These are phyloP conservation scores for Tachina lurida DNA, from an alignment of 2,888 invertebrate genomes.

Conservation along the genomic window DNA sequence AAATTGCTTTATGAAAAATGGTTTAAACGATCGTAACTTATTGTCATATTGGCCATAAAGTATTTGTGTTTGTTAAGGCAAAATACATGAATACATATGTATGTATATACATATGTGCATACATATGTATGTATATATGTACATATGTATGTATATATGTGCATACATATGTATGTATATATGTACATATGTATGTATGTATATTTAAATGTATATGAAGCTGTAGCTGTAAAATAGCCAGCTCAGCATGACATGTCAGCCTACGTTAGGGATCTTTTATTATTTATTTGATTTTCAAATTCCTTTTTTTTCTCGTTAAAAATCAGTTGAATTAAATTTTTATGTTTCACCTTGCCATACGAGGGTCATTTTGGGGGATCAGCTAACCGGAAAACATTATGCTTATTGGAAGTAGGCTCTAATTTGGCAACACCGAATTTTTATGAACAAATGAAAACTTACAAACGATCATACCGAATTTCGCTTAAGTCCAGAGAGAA, in stretches of 20 bases:
- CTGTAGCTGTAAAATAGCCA: conserved; percentile 45
- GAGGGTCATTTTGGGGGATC: not conserved
- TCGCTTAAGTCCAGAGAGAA: too few species aligned
- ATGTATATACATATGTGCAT: too few species aligned
- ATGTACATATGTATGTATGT: not conserved
- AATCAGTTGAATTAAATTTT: conserved; percentile 63
- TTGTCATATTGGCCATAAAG: conserved; percentile 64
- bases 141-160: not conserved
- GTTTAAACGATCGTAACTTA: conserved; percentile 56
- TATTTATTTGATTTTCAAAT: conserved; percentile 65
- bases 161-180: not conserved
- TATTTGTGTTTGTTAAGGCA: conserved; percentile 4
- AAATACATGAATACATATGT: not conserved
- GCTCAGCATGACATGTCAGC: conserved; percentile 72
- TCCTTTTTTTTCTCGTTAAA: conserved; percentile 50
- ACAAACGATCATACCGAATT: too few species aligned
- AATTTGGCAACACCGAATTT: too few species aligned
- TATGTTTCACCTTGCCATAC: conserved; percentile 28
- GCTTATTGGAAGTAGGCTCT: too few species aligned
- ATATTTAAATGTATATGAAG: conserved; percentile 3
- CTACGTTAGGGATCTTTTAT: conserved; percentile 69
- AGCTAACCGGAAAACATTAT: not conserved
- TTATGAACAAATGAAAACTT: too few species aligned
- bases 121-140: not conserved
- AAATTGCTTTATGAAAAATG: conserved; percentile 71